phyloP scores from a whole-genome alignment of 2,113 vertebrate species.

The Neomonachus schauinslandi region DNA sequence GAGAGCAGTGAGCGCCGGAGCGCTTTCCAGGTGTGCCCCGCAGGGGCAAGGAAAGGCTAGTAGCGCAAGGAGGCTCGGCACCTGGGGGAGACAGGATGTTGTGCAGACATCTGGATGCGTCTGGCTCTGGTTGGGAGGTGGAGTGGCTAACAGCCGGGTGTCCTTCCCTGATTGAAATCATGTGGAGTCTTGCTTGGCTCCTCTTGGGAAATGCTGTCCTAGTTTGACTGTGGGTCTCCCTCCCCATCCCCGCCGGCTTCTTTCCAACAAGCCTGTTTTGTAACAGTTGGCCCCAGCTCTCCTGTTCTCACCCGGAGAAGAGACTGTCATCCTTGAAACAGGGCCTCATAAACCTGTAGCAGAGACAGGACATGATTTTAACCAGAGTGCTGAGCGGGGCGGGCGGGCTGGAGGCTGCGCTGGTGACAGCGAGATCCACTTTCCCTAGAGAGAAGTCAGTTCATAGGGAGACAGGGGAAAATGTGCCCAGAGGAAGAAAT shows the following conservation, averaged over 20 bases:
- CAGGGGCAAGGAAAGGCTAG: background rate
- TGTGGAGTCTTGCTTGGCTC: constrained; percentile 76
- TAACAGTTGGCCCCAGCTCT: constrained; percentile 81
- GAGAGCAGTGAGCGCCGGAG: background rate
- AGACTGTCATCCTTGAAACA: constrained; percentile 80
- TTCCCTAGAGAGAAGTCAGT: constrained; percentile 58
- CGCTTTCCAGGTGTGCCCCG: background rate
- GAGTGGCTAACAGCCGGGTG: constrained; percentile 76
- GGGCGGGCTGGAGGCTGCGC: background rate
- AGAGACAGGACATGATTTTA: constrained; percentile 76
- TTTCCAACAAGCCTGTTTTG: constrained; percentile 86
- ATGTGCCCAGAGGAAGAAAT: constrained; percentile 15
- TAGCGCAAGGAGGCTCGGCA: background rate
- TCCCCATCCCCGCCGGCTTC: constrained; percentile 67
- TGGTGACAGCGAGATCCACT: constrained; percentile 71
- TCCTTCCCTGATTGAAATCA: constrained; percentile 84
- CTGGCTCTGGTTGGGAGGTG: constrained; percentile 48
- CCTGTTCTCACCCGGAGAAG: constrained; percentile 78
- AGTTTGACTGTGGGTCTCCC: constrained; percentile 82
- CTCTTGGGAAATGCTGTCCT: constrained; percentile 85
- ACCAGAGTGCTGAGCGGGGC: background rate
- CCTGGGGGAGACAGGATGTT: constrained; percentile 50
- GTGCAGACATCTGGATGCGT: background rate
- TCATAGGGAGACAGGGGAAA: background rate
- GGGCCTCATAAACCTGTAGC: constrained; percentile 80